A percentile compares a stretch with the other conserved stretches of the same genome.
These are phyloP conservation scores for Astatotilapia flaviijosephi DNA, from an alignment of 2,113 vertebrate genomes.

Conservation along the genomic window DNA sequence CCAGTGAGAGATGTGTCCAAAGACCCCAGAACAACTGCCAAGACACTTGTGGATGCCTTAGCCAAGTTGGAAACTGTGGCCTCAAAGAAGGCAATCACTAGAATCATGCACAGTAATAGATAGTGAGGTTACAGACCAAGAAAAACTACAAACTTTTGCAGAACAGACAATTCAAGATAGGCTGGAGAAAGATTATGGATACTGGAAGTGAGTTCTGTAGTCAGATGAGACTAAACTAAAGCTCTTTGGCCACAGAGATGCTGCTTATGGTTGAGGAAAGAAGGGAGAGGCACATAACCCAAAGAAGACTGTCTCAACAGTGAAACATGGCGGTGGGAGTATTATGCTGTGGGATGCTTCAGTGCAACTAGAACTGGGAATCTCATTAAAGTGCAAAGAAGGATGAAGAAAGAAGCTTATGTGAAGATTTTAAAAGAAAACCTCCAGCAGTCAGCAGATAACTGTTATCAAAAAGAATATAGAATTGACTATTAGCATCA, in stretches of 20 bases:
- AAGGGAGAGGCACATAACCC: background rate
- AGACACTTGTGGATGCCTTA: background rate
- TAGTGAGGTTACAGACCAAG: background rate
- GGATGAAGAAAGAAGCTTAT: background rate
- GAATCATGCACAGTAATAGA: background rate
- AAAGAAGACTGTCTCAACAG: accelerated
- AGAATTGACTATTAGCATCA: background rate
- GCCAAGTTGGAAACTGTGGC: accelerated
- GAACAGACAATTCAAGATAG: background rate
- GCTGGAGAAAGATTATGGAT: background rate
- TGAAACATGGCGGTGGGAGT: background rate
- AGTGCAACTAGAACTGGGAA: background rate
- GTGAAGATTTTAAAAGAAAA: background rate
- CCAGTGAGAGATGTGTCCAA: background rate
- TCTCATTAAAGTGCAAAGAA: background rate
- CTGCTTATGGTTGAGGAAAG: background rate
- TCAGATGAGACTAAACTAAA: background rate
- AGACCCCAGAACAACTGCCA: accelerated
- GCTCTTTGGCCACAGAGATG: background rate
- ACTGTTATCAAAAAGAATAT: background rate
- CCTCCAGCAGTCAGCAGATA: background rate
- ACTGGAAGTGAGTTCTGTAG: background rate
- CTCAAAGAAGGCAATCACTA: background rate
- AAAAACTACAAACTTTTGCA: accelerated
- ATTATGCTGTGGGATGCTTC: background rate